Evolutionary conservation across 2,888 invertebrate species (phyloP).

Genomic region (Tetheella fluctuosa): DNA sequence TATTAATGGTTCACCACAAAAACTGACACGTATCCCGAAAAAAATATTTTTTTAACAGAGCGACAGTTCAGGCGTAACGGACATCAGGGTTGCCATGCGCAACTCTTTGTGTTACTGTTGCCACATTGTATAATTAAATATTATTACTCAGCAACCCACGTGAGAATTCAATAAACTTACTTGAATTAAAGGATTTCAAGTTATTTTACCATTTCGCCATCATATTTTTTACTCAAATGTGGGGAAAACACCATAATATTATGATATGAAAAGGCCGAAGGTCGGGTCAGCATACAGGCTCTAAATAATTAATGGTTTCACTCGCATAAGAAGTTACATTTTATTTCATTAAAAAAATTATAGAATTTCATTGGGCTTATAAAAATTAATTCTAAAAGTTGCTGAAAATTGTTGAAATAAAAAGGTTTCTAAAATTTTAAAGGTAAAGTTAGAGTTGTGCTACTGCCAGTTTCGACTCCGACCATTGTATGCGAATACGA

Average conservation of each 20-base stretch:
- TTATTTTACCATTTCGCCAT: too few relatives aligned
- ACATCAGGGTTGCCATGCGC: slow-evolving; percentile 40
- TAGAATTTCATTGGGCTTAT: too few relatives aligned
- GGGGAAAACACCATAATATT: too few relatives aligned
- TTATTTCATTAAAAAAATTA: too few relatives aligned
- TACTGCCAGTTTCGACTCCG: not conserved
- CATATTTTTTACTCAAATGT: too few relatives aligned
- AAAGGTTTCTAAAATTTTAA: not conserved
- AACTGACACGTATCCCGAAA: slow-evolving; percentile 22
- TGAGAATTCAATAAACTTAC: not conserved
- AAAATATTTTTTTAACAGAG: slow-evolving; percentile 15
- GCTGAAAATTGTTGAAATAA: too few relatives aligned
- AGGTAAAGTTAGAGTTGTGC: not conserved
- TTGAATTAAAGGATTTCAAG: too few relatives aligned
- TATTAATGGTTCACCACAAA: slow-evolving; percentile 3
- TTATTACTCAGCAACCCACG: slow-evolving; percentile 42
- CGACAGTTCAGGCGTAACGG: slow-evolving; percentile 37
- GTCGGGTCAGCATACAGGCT: too few relatives aligned
- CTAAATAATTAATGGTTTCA: too few relatives aligned
- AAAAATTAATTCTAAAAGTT: too few relatives aligned
- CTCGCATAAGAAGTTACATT: too few relatives aligned
- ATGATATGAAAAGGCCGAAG: too few relatives aligned
- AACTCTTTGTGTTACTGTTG: slow-evolving; percentile 38
- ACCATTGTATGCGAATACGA: slow-evolving; percentile 28
- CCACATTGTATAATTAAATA: slow-evolving; percentile 47